Percentiles rank a stretch among this genome's conserved stretches.
phyloP scores from a whole-genome alignment of 1,140 invertebrate genomes.

The Ceratosolen solmsi region DNA sequence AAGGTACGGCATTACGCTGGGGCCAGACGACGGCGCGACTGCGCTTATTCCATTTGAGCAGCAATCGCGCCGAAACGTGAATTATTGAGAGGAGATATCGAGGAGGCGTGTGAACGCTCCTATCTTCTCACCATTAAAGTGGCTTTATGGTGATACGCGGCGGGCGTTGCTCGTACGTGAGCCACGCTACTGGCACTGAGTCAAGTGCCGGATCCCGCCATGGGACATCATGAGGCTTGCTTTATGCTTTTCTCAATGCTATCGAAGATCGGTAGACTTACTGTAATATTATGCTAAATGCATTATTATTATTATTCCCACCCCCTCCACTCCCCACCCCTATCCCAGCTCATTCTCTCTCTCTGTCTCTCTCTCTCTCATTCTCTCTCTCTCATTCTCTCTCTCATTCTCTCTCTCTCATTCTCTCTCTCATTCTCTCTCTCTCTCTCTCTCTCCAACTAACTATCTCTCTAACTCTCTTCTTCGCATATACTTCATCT shows the following conservation, averaged over 20 bases:
- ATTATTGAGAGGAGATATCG: slow-evolving; percentile 47
- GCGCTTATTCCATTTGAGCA: slow-evolving; percentile 34
- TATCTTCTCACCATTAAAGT: slow-evolving; percentile 53
- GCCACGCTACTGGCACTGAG: slow-evolving; percentile 8
- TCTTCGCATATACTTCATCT: no score
- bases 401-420: neutral
- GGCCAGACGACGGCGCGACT: slow-evolving; percentile 8
- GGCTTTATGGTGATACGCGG: slow-evolving; percentile 34
- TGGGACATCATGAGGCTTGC: neutral
- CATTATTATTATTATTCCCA: slow-evolving; percentile 11
- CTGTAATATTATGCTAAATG: slow-evolving; percentile 48
- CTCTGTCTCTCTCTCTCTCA: slow-evolving; percentile 29
- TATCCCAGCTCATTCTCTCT: no score
- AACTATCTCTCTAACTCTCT: no score
- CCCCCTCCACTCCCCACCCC: neutral
- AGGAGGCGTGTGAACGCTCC: slow-evolving; percentile 49
- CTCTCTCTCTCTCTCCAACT: no score
- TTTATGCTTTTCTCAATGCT: slow-evolving; percentile 17
- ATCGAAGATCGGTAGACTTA: slow-evolving; percentile 10
- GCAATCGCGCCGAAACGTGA: slow-evolving; percentile 17
- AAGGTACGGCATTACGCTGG: slow-evolving; percentile 30
- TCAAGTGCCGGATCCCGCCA: slow-evolving; percentile 33
- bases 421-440: no score
- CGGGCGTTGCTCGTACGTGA: neutral
- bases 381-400: neutral